Percentiles rank a stretch among this genome's conserved stretches.
These are phyloP conservation scores for Palythoa grandiflora DNA, from an alignment of 92 coral and sea anemone genomes.

Conservation along the genomic window DNA sequence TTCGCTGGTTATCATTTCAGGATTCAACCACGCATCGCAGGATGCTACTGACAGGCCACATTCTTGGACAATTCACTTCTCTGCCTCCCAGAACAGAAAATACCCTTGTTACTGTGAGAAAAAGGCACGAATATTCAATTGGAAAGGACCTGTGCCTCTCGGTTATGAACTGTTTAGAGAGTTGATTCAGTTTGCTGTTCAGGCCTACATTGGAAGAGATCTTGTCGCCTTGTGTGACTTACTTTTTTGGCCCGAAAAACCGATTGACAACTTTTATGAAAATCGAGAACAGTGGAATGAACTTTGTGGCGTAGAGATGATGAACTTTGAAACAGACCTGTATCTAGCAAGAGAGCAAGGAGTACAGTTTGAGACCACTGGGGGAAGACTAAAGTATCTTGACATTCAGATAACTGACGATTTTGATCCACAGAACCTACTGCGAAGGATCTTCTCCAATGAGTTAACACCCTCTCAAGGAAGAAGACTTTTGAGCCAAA, in stretches of 20 bases:
- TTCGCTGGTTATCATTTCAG: not conserved
- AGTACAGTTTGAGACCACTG: conserved; percentile 11
- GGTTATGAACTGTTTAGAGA: conserved; percentile 9
- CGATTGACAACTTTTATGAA: not conserved
- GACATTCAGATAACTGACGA: conserved; percentile 15
- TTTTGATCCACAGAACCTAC: conserved; percentile 16
- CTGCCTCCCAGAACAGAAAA: not conserved
- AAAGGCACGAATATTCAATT: not conserved
- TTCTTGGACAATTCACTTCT: conserved; percentile 25
- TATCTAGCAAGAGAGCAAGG: conserved; percentile 39
- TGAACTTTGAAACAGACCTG: conserved; percentile 34
- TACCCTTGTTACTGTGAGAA: not conserved
- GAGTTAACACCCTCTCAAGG: conserved; percentile 18
- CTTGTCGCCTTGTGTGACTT: conserved; percentile 36
- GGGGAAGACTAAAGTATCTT: conserved; percentile 6
- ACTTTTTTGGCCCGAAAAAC: conserved; percentile 9
- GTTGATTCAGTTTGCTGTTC: conserved; percentile 29
- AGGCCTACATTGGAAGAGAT: conserved; percentile 40
- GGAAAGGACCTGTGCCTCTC: not conserved
- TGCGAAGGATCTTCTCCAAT: conserved; percentile 22
- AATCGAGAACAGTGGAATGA: conserved; percentile 18
- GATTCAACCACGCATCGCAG: conserved; percentile 25
- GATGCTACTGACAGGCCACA: conserved; percentile 20
- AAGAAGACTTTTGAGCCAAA: not conserved
- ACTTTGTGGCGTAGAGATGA: conserved; percentile 26